These are phyloP conservation scores for Hephaestus fuliginosus DNA, from an alignment of 2,797 vertebrate genomes.

Conservation along the genomic window DNA sequence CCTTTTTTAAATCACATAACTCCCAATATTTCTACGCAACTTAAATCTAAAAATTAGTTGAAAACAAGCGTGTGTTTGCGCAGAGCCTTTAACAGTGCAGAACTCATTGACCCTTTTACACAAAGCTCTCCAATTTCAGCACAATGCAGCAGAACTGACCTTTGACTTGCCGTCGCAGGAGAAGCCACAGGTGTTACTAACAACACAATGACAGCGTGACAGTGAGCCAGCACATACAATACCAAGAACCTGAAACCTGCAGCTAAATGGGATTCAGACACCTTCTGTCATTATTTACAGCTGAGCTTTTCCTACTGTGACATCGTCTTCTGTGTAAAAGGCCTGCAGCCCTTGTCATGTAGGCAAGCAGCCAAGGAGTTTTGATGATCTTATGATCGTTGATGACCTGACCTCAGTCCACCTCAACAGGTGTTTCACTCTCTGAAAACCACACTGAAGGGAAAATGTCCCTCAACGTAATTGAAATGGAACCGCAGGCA, in stretches of 20 bases:
- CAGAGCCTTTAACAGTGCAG: background rate
- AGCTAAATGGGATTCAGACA: background rate
- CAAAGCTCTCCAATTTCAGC: background rate
- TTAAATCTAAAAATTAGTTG: background rate
- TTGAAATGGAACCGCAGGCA: too few species aligned
- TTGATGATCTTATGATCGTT: too few species aligned
- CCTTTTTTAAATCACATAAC: background rate
- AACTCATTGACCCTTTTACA: background rate
- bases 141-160: background rate
- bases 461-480: background rate
- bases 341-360: too few species aligned
- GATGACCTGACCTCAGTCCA: too few species aligned
- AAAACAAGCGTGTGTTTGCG: background rate
- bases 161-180: background rate
- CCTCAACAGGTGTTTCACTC: background rate
- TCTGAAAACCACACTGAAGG: background rate
- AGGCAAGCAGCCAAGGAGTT: background rate
- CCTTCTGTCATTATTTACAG: background rate
- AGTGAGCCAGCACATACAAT: background rate
- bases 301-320: background rate
- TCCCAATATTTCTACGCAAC: background rate
- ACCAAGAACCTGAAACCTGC: background rate
- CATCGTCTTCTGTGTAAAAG: background rate
- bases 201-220: background rate
- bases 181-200: background rate